Percentiles rank a stretch among this genome's conserved stretches.
These are phyloP conservation scores for Pionites leucogaster DNA, from an alignment of 2,113 vertebrate species.

Conservation along the genomic window DNA sequence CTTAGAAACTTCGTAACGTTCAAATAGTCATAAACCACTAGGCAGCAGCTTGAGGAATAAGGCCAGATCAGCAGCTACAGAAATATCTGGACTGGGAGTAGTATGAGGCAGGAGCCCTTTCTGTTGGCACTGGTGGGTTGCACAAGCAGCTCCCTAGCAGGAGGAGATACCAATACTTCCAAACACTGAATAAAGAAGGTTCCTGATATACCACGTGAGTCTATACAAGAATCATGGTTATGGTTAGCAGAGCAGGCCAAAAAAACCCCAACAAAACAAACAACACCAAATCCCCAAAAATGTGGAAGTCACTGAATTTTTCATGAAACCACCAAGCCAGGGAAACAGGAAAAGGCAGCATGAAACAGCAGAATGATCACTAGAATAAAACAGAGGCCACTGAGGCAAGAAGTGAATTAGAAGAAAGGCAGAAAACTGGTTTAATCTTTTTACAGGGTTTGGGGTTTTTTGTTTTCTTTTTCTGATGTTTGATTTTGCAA, in stretches of 20 bases:
- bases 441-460: not conserved
- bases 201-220: not conserved
- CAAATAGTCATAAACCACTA: not conserved
- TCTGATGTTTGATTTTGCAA: not conserved
- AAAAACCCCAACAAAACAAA: not conserved
- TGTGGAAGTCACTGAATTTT: not conserved
- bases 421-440: not conserved
- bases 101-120: not conserved
- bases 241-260: not conserved
- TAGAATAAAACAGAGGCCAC: not conserved
- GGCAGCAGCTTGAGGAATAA: not conserved
- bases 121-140: fast-evolving
- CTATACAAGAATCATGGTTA: not conserved
- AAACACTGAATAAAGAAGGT: not conserved
- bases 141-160: not conserved
- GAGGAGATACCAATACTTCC: not conserved
- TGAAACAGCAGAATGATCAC: not conserved
- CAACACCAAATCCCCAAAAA: not conserved
- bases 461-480: not conserved
- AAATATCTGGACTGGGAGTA: not conserved
- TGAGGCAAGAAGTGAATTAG: not conserved
- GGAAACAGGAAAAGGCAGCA: not conserved
- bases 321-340: not conserved
- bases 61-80: not conserved
- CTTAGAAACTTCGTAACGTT: not conserved